A percentile compares a stretch with the other conserved stretches of the same genome.
Evolutionary conservation across 2,797 vertebrate genomes (phyloP).

Genomic region (Tachyglossus aculeatus): DNA sequence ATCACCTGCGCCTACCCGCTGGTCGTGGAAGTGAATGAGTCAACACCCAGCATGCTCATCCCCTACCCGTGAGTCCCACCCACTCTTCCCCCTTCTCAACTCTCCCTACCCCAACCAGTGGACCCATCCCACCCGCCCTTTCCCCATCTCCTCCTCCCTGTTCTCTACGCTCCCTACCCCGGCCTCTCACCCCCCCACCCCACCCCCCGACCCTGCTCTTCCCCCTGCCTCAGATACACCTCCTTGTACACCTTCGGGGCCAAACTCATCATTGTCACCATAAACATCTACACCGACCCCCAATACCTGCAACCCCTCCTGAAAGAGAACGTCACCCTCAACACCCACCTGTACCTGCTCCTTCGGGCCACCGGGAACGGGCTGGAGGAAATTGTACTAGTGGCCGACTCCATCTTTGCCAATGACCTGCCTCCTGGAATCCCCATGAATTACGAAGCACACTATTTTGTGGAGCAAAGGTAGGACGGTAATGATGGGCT

Average conservation of each 20-base stretch:
- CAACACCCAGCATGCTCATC: neutral
- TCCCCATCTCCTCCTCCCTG: neutral
- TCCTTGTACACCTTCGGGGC: neutral
- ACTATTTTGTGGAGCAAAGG: slow-evolving; percentile 26
- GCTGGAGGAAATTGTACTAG: neutral
- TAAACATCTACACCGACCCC: slow-evolving; percentile 14
- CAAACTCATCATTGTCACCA: neutral
- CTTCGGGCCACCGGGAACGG: slow-evolving; percentile 11
- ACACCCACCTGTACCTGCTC: neutral
- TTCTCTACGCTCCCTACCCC: neutral
- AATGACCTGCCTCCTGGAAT: neutral
- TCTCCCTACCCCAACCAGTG: too few species aligned
- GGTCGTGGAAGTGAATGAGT: slow-evolving; percentile 9
- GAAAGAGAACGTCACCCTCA: neutral
- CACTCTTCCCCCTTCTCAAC: too few species aligned
- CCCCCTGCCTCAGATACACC: neutral
- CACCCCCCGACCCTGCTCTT: neutral
- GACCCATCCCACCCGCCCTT: too few species aligned
- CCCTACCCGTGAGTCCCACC: neutral
- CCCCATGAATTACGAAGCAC: too few species aligned
- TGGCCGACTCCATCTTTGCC: slow-evolving; percentile 30
- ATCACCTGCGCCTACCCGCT: neutral
- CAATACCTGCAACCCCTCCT: neutral
- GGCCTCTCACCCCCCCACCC: neutral
- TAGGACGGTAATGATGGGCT: too few species aligned